Percentiles rank a stretch among this genome's conserved stretches.
Evolutionary conservation across 2,888 invertebrate genomes (phyloP).

Genomic region (Drosophila mimica): DNA sequence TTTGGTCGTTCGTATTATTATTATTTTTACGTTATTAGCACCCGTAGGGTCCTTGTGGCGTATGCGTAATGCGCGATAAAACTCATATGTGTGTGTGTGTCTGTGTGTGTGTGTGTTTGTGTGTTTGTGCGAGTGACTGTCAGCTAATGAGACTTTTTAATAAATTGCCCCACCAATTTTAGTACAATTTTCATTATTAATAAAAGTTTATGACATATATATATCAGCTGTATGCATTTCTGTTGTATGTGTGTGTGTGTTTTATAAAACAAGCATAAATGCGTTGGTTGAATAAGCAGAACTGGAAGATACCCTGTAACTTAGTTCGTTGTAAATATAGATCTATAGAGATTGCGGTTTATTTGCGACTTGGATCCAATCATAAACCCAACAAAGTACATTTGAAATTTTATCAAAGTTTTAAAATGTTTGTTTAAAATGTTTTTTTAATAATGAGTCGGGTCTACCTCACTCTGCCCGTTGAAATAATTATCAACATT

Average conservation of each 20-base stretch:
- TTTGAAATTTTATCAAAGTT: neutral
- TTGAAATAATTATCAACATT: neutral
- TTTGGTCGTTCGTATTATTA: slow-evolving; percentile 52
- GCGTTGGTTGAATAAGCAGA: neutral
- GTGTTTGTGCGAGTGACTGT: slow-evolving; percentile 42
- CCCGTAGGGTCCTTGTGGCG: slow-evolving; percentile 72
- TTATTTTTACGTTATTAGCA: slow-evolving; percentile 78
- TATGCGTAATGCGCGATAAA: slow-evolving; percentile 79
- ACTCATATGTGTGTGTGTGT: slow-evolving; percentile 24
- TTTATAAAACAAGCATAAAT: slow-evolving; percentile 54
- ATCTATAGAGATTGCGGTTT: neutral
- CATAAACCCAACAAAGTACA: neutral
- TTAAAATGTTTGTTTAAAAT: neutral
- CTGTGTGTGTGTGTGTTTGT: slow-evolving; percentile 28
- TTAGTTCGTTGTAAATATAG: neutral
- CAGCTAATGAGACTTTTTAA: slow-evolving; percentile 80
- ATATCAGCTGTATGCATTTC: slow-evolving; percentile 57
- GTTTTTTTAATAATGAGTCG: neutral
- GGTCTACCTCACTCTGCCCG: neutral
- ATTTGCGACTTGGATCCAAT: neutral
- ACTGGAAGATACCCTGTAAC: slow-evolving; percentile 25
- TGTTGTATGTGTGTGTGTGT: slow-evolving; percentile 25
- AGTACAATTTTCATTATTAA: slow-evolving; percentile 81
- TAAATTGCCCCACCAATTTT: slow-evolving; percentile 77
- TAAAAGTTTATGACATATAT: slow-evolving; percentile 77